Conservation (phyloP, 2,797 vertebrate genomes). For the Schizopygopsis malacanthus region DNA sequence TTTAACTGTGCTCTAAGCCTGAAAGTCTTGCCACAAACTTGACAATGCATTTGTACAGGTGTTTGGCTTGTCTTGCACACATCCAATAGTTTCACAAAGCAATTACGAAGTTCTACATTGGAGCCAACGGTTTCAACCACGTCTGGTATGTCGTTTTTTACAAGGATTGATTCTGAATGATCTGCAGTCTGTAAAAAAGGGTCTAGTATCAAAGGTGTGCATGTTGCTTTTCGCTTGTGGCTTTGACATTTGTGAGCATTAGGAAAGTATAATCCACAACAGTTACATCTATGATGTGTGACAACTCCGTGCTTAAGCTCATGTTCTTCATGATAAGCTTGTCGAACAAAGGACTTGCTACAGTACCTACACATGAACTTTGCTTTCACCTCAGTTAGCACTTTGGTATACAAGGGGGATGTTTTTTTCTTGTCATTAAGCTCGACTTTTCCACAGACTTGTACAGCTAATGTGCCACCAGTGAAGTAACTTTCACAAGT, state of each 20-base stretch:
- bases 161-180: constrained; percentile 14
- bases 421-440: not conserved
- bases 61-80: constrained; percentile 60
- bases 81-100: constrained; percentile 79
- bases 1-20: constrained; percentile 59
- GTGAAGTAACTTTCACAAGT: constrained; percentile 70
- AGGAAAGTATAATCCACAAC: constrained; percentile 75
- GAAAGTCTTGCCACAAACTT: constrained; percentile 69
- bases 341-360: constrained; percentile 64
- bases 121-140: not conserved
- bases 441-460: constrained; percentile 60
- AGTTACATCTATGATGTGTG: constrained; percentile 72
- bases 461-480: constrained; percentile 49
- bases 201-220: constrained; percentile 55
- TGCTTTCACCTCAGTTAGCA: not conserved
- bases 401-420: constrained; percentile 28
- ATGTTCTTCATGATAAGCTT: constrained; percentile 64
- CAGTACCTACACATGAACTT: constrained; percentile 70
- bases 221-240: constrained; percentile 69
- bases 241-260: constrained; percentile 63
- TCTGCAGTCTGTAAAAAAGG: constrained; percentile 8
- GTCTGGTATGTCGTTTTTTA: not conserved
- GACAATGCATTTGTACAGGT: constrained; percentile 56
- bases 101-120: constrained; percentile 60
- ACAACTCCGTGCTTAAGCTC: constrained; percentile 72